Evolutionary conservation across 2,888 invertebrate genomes (phyloP).

Genomic region (Galerucella pusilla): DNA sequence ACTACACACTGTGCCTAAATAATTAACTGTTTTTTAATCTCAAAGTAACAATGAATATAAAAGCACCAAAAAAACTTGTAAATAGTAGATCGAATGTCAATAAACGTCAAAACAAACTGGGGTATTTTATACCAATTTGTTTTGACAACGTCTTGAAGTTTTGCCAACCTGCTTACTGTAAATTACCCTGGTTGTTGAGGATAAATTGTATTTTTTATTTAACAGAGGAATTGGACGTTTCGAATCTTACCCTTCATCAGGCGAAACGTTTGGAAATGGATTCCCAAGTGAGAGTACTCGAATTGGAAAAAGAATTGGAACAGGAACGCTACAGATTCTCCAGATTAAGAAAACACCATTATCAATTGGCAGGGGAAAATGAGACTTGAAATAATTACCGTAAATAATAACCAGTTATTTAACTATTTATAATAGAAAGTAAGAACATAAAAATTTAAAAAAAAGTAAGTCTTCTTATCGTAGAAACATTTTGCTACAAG

Average conservation of each 20-base stretch:
- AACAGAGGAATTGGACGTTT: constrained; percentile 89
- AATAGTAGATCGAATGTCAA: too few species aligned
- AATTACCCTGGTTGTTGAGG: too few species aligned
- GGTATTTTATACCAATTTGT: too few species aligned
- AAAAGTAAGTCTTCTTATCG: constrained; percentile 3
- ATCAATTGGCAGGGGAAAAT: constrained; percentile 80
- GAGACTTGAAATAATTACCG: constrained; percentile 54
- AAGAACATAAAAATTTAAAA: constrained; percentile 33
- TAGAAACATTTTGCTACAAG: neutral
- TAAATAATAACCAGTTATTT: constrained; percentile 32
- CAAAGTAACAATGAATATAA: too few species aligned
- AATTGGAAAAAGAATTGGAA: constrained; percentile 90
- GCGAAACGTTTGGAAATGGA: constrained; percentile 98
- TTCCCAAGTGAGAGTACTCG: constrained; percentile 92
- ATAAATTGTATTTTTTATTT: constrained; percentile 38
- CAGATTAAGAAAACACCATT: constrained; percentile 91
- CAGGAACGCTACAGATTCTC: constrained; percentile 87
- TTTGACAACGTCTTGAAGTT: too few species aligned
- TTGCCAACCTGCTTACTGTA: too few species aligned
- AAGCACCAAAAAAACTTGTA: too few species aligned
- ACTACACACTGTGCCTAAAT: too few species aligned
- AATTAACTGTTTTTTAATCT: too few species aligned
- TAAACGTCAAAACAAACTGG: too few species aligned
- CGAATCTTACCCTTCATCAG: constrained; percentile 90
- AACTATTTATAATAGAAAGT: constrained; percentile 47